Evolutionary conservation across 2,888 invertebrate species (phyloP).

Genomic region (Nebria brevicollis): DNA sequence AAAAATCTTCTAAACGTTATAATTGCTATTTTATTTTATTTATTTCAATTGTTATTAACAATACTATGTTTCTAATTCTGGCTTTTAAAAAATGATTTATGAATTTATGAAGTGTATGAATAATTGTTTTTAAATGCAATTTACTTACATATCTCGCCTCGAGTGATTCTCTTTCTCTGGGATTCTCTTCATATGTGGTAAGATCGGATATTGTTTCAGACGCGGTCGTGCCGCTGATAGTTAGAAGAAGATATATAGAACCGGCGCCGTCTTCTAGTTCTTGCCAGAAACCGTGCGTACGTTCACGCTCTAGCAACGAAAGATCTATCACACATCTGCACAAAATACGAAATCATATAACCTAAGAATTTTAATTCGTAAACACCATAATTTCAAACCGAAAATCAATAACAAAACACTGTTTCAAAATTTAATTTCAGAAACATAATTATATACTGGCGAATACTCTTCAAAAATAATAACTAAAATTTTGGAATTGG

Average conservation of each 20-base stretch:
- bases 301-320: slow-evolving; percentile 84
- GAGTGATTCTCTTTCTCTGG: slow-evolving; percentile 73
- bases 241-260: slow-evolving; percentile 85
- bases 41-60: no score
- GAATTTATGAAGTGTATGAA: no score
- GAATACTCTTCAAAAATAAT: no score
- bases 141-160: slow-evolving; percentile 76
- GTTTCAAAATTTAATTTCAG: background rate
- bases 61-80: no score
- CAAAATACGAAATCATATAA: slow-evolving; percentile 19
- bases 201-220: slow-evolving; percentile 93
- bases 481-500: no score
- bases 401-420: slow-evolving; percentile 9
- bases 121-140: no score
- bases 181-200: slow-evolving; percentile 84
- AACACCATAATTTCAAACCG: slow-evolving; percentile 45
- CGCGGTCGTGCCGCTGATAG: slow-evolving; percentile 94
- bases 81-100: no score
- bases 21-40: no score
- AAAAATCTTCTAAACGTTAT: no score
- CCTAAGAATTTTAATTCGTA: background rate
- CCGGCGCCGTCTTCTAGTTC: slow-evolving; percentile 91
- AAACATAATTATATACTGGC: background rate
- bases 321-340: slow-evolving; percentile 85
- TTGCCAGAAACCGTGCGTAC: slow-evolving; percentile 90